Percentiles rank a stretch among this genome's conserved stretches.
Evolutionary conservation across 2,888 invertebrate species (phyloP).

Genomic region (Dione juno): DNA sequence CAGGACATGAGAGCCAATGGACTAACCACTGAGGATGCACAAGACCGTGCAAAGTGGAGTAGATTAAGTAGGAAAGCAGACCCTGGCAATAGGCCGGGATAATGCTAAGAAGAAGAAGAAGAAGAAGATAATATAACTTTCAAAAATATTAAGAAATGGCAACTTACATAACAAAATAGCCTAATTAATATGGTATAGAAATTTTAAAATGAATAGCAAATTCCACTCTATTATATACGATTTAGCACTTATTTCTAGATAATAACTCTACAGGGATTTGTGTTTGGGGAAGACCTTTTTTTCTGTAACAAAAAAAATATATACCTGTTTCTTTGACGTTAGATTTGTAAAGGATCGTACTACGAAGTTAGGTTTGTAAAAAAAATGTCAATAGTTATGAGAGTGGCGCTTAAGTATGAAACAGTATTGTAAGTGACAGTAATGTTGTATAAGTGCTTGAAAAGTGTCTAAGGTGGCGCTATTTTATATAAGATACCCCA

Average conservation of each 20-base stretch:
- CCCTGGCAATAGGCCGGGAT: too few species aligned
- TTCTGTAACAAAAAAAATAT: constrained; percentile 53
- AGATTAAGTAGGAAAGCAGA: too few species aligned
- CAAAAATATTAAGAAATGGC: too few species aligned
- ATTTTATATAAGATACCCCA: constrained; percentile 44
- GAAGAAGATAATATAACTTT: background rate
- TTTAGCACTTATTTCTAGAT: constrained; percentile 42
- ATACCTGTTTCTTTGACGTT: constrained; percentile 65
- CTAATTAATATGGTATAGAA: constrained; percentile 11
- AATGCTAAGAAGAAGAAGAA: too few species aligned
- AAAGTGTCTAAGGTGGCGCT: constrained; percentile 38
- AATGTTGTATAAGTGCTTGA: constrained; percentile 36
- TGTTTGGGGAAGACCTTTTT: constrained; percentile 67
- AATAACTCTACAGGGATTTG: constrained; percentile 47
- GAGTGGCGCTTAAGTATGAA: constrained; percentile 74
- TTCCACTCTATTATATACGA: constrained; percentile 37
- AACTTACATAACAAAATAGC: background rate
- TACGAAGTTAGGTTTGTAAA: constrained; percentile 69
- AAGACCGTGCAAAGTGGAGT: too few species aligned
- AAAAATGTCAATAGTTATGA: constrained; percentile 64
- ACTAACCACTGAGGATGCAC: too few species aligned
- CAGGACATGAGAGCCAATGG: too few species aligned
- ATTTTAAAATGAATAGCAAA: constrained; percentile 21
- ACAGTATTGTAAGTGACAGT: constrained; percentile 46
- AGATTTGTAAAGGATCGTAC: constrained; percentile 66